These are phyloP conservation scores for Apus apus DNA, from an alignment of 2,113 vertebrate species.

Conservation along the genomic window DNA sequence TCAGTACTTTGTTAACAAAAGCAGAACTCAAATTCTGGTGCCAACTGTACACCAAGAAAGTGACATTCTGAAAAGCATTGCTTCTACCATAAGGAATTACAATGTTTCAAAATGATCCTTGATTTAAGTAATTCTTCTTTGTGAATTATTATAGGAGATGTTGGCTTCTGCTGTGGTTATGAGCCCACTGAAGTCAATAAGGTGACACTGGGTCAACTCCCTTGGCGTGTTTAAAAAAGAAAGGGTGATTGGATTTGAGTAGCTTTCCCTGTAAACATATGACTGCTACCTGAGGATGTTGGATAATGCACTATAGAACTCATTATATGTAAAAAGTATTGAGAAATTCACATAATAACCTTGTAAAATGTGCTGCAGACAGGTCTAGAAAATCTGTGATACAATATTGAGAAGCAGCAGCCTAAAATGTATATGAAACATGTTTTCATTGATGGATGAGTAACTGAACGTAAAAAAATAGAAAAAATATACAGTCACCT, in stretches of 20 bases:
- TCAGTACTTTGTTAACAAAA: neutral
- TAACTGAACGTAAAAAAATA: neutral
- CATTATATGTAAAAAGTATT: neutral
- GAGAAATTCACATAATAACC: neutral
- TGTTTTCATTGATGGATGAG: neutral
- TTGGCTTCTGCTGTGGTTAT: neutral
- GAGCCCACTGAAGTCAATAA: neutral
- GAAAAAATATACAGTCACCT: accelerated
- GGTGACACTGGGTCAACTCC: neutral
- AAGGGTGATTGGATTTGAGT: neutral
- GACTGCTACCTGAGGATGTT: neutral
- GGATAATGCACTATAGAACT: neutral
- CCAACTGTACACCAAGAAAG: neutral
- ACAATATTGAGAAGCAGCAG: neutral
- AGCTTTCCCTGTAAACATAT: neutral
- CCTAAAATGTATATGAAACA: neutral
- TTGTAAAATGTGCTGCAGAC: neutral
- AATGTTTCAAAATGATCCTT: neutral
- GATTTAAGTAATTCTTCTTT: neutral
- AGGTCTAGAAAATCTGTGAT: neutral
- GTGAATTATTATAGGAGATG: neutral
- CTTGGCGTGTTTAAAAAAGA: neutral
- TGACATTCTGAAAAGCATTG: neutral
- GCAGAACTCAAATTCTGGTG: neutral
- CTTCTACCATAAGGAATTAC: neutral